Conservation (phyloP, 1,140 invertebrate genomes). For the Papilio dardanus region DNA sequence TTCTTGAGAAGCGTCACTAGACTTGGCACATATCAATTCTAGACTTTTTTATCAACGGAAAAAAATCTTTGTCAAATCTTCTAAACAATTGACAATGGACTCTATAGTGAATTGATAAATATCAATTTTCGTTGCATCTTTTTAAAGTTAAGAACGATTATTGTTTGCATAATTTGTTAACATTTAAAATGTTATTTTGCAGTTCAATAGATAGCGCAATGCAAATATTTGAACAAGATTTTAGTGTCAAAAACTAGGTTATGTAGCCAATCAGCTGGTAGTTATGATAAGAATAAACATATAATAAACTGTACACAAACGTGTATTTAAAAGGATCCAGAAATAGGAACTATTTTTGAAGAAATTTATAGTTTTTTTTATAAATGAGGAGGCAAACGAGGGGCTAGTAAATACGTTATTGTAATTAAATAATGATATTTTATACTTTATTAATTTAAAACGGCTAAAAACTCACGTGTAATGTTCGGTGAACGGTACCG, state of each 20-base stretch:
- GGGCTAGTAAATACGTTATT: no score
- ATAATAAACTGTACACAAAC: no score
- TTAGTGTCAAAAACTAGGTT: constrained; percentile 28
- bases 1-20: constrained; percentile 30
- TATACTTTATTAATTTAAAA: no score
- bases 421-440: no score
- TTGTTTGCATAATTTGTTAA: constrained; percentile 22
- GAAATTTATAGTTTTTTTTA: no score
- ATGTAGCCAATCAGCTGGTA: not conserved
- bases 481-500: no score
- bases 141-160: not conserved
- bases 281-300: not conserved
- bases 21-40: constrained; percentile 34
- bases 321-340: no score
- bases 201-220: constrained; percentile 9
- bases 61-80: not conserved
- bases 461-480: no score
- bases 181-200: constrained; percentile 28
- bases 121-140: no score
- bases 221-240: constrained; percentile 30
- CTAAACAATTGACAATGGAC: constrained; percentile 16
- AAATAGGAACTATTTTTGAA: no score
- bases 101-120: constrained; percentile 2
- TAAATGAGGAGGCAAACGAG: no score
- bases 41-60: constrained; percentile 5